These are phyloP conservation scores for Norana najaformis DNA, from an alignment of 2,888 invertebrate species.

Conservation along the genomic window DNA sequence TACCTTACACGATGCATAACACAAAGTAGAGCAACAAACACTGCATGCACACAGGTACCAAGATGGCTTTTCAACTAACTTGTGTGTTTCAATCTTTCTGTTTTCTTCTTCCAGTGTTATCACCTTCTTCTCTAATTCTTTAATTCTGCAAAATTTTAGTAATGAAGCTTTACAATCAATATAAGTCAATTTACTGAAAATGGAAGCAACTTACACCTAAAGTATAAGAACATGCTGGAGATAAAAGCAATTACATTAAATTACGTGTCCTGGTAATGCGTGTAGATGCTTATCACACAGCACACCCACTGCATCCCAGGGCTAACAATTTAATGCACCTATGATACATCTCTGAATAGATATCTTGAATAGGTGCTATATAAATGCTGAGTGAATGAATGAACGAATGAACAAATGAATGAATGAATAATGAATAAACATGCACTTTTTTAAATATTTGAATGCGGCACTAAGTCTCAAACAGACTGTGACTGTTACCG, in stretches of 20 bases:
- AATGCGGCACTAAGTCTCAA: not conserved
- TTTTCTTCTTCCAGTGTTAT: constrained; percentile 23
- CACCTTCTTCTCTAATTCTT: constrained; percentile 24
- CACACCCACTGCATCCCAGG: too few relatives aligned
- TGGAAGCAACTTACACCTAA: not conserved
- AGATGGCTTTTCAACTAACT: constrained; percentile 24
- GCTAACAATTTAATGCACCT: too few relatives aligned
- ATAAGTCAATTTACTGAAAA: not conserved
- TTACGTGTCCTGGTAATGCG: too few relatives aligned
- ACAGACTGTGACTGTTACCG: not conserved
- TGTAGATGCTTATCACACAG: too few relatives aligned
- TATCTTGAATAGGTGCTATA: not conserved
- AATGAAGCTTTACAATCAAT: not conserved
- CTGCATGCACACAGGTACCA: too few relatives aligned
- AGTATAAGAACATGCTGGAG: not conserved
- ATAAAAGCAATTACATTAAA: not conserved
- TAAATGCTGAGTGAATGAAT: not conserved
- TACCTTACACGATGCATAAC: too few relatives aligned
- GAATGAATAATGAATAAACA: not conserved
- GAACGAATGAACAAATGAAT: constrained; percentile 5
- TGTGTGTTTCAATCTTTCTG: constrained; percentile 33
- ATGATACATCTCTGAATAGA: not conserved
- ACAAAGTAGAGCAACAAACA: too few relatives aligned
- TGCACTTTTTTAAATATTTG: not conserved
- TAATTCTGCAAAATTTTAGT: constrained; percentile 24